Base-by-base conservation (phyloP, 2,113 vertebrate species). In the Amblyornis subalaris region DNA sequence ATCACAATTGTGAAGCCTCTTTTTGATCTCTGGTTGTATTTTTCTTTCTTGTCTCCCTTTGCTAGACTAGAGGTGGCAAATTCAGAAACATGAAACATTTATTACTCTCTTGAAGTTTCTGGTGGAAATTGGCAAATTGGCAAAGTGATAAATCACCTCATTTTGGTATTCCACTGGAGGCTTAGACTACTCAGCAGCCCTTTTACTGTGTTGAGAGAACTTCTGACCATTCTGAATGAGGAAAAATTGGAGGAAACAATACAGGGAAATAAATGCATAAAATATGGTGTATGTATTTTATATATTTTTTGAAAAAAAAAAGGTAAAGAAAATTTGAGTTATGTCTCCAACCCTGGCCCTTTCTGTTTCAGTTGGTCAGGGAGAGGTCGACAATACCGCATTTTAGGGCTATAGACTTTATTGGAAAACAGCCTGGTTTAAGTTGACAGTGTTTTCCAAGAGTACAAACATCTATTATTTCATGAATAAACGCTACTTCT, bases 251-350 rank as follows among this genome's bases (percentile, higher is more conserved):
- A 84, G 22, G 8, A 87, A 80, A 76, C 4, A 55, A 48, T 29
- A 26, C 3, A 65, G 40, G 11, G 5, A 75, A 54, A 54, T 58
- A 70, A 38, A 91, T 54, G 10, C 4, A 42, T 38, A 7, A 26
- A 31, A 18, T 28, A 61, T 10, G 5, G 5, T 57, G 1, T 5
- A 45, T 54, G 3, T 38, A 19, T 38, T 57, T 57, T 57, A 44
- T 7, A 14, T 38, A 18, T n/a, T 10, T 81, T 40, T 85, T 45
- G 44, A 5, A 22, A 67, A 58, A 89, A 51, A 73, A 8, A 9
- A 20, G 2, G 7, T 14, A 15, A 2, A 20, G 45, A 51, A 25
- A 1, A 3, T 4, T 55, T 31, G 21, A 7, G 1, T 21, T 82
- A 29, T 47, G 40, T 19, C 72, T 92, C 50, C 42, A 8, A 21